phyloP scores from a whole-genome alignment of 2,888 invertebrate genomes.

The Deilephila elpenor region DNA sequence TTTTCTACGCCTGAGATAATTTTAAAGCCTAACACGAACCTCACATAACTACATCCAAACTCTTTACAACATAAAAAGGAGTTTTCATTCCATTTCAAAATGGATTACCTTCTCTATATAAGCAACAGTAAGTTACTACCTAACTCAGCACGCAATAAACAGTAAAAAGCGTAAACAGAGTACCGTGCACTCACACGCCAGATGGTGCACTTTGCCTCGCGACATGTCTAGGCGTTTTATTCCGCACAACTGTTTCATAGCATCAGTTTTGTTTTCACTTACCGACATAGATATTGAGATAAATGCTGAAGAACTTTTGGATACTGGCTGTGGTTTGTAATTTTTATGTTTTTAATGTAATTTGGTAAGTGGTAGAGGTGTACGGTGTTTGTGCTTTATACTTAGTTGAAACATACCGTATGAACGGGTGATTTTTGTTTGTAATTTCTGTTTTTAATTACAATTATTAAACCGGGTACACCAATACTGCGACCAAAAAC shows the following conservation, averaged over 20 bases:
- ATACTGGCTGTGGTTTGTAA: neutral
- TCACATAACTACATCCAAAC: too few species aligned
- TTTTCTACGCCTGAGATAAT: too few species aligned
- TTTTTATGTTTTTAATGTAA: neutral
- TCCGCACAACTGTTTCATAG: conserved; percentile 14
- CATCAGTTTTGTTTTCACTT: conserved; percentile 26
- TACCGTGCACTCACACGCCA: conserved; percentile 3
- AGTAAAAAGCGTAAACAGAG: conserved; percentile 27
- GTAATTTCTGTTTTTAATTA: too few species aligned
- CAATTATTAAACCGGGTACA: too few species aligned
- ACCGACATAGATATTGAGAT: conserved; percentile 15
- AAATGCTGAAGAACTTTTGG: neutral
- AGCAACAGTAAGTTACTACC: neutral
- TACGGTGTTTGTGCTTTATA: too few species aligned
- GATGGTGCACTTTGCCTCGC: conserved; percentile 28
- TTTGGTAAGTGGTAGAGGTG: too few species aligned
- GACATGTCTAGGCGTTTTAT: conserved; percentile 29
- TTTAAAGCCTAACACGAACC: too few species aligned
- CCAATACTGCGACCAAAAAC: too few species aligned
- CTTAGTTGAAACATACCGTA: too few species aligned
- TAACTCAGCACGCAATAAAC: conserved; percentile 19
- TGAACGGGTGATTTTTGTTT: too few species aligned
- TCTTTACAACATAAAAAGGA: neutral
- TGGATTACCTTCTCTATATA: conserved; percentile 2
- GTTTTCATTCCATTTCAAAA: neutral